These are phyloP conservation scores for Drosophila dunni DNA, from an alignment of 1,140 invertebrate species.

Conservation along the genomic window DNA sequence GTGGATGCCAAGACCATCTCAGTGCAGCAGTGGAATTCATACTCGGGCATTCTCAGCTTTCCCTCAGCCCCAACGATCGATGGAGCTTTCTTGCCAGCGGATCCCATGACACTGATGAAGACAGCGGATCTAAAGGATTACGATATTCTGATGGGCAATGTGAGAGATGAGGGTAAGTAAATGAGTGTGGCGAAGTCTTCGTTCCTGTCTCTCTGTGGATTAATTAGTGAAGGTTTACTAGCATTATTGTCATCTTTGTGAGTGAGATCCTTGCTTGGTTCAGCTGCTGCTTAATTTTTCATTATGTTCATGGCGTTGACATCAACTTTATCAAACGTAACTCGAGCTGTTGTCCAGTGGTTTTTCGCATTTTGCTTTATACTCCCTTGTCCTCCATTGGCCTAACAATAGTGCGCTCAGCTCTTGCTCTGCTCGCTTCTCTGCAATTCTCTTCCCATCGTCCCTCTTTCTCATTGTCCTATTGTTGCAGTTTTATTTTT, in stretches of 20 bases:
- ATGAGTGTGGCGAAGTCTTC: not conserved
- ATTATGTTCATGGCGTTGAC: conserved; percentile 38
- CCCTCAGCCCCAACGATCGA: conserved; percentile 95
- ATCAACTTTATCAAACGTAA: conserved; percentile 54
- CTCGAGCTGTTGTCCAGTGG: conserved; percentile 36
- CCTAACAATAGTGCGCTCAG: conserved; percentile 41
- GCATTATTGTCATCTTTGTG: not conserved
- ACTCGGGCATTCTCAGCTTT: conserved; percentile 94
- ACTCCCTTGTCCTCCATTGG: conserved; percentile 2
- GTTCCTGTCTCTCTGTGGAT: not conserved
- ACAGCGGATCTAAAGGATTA: conserved; percentile 93
- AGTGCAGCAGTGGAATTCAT: conserved; percentile 95
- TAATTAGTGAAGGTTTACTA: not conserved
- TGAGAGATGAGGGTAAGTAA: conserved; percentile 93
- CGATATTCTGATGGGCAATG: conserved; percentile 94
- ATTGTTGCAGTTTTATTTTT: conserved; percentile 59
- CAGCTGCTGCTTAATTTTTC: conserved; percentile 25
- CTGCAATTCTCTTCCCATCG: conserved; percentile 1
- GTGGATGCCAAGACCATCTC: conserved; percentile 94
- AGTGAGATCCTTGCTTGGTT: conserved; percentile 8
- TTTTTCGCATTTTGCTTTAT: conserved; percentile 10
- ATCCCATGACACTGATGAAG: conserved; percentile 92
- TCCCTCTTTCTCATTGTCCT: not conserved
- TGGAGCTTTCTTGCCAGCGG: conserved; percentile 92
- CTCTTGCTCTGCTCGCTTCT: not conserved